These are phyloP conservation scores for Leucopsar rothschildi DNA, from an alignment of 2,113 vertebrate species.

Conservation along the genomic window DNA sequence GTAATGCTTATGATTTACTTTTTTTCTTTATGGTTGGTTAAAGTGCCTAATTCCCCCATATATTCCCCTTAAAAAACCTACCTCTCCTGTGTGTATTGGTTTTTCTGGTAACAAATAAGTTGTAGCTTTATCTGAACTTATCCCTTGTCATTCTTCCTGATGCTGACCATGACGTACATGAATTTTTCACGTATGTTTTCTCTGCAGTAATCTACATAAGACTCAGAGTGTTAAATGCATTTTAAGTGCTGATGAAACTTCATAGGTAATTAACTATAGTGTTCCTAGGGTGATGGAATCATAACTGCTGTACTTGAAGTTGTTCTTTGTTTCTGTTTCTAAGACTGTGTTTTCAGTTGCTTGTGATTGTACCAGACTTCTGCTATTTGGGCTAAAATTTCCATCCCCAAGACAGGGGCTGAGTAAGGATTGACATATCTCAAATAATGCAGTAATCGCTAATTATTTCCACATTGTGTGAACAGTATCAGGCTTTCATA, in stretches of 20 bases:
- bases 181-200: not conserved
- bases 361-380: not conserved
- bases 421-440: not conserved
- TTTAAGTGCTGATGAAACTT: not conserved
- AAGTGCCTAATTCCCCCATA: not conserved
- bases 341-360: not conserved
- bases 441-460: not conserved
- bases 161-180: not conserved
- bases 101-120: not conserved
- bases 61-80: not conserved
- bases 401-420: not conserved
- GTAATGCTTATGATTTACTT: not conserved
- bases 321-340: not conserved
- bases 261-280: not conserved
- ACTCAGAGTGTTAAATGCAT: not conserved
- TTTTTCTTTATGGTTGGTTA: not conserved
- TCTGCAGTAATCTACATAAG: not conserved
- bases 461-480: not conserved
- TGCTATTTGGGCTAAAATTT: not conserved
- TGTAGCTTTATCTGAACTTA: not conserved
- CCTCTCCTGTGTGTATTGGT: not conserved
- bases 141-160: not conserved
- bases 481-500: not conserved
- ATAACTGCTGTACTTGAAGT: not conserved
- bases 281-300: not conserved